Conservation (phyloP, 1,140 invertebrate genomes). For the Brachionus rotundiformis region DNA sequence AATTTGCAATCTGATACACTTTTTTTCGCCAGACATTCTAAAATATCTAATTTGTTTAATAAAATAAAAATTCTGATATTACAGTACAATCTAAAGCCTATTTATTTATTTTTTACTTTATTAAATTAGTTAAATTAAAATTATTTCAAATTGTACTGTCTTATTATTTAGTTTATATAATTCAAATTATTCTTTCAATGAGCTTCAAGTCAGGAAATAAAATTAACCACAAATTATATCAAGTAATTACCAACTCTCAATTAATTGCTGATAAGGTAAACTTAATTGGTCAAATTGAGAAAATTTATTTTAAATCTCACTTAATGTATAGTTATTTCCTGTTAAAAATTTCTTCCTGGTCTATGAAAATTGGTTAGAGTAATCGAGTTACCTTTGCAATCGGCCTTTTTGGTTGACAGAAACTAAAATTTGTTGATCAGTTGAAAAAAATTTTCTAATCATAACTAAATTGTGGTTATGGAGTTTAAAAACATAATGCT, state of each 20-base stretch:
- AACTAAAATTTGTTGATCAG: neutral
- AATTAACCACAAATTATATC: neutral
- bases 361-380: too few relatives aligned
- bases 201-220: constrained; percentile 9
- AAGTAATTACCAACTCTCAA: neutral
- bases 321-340: neutral
- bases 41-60: neutral
- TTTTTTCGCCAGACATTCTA: constrained; percentile 25
- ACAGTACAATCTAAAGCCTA: neutral
- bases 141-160: constrained; percentile 14
- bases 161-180: neutral
- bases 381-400: too few relatives aligned
- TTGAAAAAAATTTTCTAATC: neutral
- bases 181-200: neutral
- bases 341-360: neutral
- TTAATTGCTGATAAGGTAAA: neutral
- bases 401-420: neutral
- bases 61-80: neutral
- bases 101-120: constrained; percentile 32
- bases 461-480: neutral
- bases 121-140: constrained; percentile 21
- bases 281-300: neutral
- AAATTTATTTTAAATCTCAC: neutral
- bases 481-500: constrained; percentile 18
- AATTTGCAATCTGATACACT: constrained; percentile 17